phyloP scores from a whole-genome alignment of 2,113 vertebrate genomes.

The Aptenodytes forsteri region DNA sequence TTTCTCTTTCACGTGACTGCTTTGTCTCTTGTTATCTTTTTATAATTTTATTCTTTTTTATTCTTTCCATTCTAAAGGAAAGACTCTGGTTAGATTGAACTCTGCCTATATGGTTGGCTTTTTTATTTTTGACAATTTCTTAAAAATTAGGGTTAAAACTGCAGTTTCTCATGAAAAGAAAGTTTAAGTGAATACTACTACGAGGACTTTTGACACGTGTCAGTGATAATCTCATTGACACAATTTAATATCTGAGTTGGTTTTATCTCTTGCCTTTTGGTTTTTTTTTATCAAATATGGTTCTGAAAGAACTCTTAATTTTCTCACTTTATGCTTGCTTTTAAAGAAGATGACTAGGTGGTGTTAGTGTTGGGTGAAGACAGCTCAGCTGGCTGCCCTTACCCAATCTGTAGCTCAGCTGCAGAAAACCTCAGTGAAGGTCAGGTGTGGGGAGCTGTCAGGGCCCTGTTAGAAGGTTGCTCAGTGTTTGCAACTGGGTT shows the following conservation, averaged over 20 bases:
- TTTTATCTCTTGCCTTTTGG: background rate
- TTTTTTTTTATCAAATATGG: background rate
- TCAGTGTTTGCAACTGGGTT: background rate
- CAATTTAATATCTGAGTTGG: background rate
- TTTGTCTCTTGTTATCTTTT: background rate
- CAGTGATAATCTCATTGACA: background rate
- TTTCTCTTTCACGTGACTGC: background rate
- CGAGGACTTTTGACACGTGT: background rate
- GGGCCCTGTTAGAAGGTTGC: background rate
- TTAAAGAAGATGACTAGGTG: background rate
- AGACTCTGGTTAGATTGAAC: background rate
- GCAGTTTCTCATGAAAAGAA: background rate
- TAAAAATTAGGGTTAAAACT: background rate
- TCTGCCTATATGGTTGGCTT: background rate
- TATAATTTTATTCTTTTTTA: background rate
- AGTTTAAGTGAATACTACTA: background rate
- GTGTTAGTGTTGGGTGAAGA: background rate
- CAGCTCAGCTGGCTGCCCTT: background rate
- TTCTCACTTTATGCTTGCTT: background rate
- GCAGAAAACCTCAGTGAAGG: background rate
- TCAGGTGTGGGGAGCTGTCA: background rate
- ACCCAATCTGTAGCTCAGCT: background rate
- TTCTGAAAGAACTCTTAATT: background rate
- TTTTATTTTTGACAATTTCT: background rate
- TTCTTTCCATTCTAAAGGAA: background rate